Evolutionary conservation across 2,888 invertebrate species (phyloP), one percentile per base, ranked within the genome.

Genomic region (Cyclophora punctaria): DNA sequence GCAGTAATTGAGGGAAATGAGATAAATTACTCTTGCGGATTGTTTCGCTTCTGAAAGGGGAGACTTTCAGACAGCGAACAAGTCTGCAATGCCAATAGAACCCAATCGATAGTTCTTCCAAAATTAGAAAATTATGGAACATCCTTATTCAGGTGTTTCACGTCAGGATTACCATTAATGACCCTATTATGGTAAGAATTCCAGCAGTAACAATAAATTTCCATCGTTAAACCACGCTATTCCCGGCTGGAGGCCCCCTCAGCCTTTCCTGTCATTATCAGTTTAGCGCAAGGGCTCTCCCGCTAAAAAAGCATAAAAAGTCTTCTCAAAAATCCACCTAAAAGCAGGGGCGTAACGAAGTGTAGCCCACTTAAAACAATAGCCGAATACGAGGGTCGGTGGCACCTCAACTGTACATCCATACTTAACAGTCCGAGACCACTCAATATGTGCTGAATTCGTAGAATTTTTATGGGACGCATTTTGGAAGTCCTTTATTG

Each of bases 361-460:
- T 80, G 83, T 77, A 75, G 73, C 73, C 76, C 81, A 84, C 85
- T 87, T 88, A 85, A 88, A 88, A 88, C 88, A 87, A 88, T 87
- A 85, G 86, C 86, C 72, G 79, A 86, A 85, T 79, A 78, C 78
- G 69, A 78, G 84, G 83, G 84, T 76, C 71, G 79, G 75, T 71
- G 73, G 72, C 63, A 66, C 71, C 75, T 75, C 72, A 65, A 58
- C 60, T 57, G 63, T 64, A 68, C 76, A 73, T 80, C 76, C 81
- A 78, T 80, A 73, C 82, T 83, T 78, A 75, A 75, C 72, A 66
- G 63, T 65, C 69, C 60, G 70, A 80, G 78, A 78, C 75, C 83
- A 80, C 86, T 87, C 80, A 75, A 84, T 83, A 83, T 79, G 74
- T 82, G 87, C 86, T 85, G 86, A 86, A 83, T 82, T 78, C 71